These are phyloP conservation scores for Aurelia aurita complex sp. Pacific DNA, from an alignment of 30 jellyfish, hydroid and myxozoan species.

Conservation along the genomic window DNA sequence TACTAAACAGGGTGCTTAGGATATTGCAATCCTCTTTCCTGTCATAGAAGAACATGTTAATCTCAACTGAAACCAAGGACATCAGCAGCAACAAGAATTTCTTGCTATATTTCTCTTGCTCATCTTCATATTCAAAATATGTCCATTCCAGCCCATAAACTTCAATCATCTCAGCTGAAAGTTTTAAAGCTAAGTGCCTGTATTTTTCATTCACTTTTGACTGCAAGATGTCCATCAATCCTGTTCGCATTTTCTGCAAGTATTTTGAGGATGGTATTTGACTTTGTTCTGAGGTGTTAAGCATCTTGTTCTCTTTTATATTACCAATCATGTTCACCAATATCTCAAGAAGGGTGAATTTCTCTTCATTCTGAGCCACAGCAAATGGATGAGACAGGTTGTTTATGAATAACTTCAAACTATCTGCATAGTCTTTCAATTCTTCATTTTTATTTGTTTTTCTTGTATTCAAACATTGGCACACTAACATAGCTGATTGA, in stretches of 20 bases:
- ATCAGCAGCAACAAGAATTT: constrained; percentile 17
- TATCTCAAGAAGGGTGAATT: neutral
- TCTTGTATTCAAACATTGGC: too few species aligned
- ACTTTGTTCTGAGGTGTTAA: neutral
- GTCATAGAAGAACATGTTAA: constrained; percentile 18
- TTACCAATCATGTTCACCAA: neutral
- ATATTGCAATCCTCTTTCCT: neutral
- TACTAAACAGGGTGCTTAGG: constrained; percentile 12
- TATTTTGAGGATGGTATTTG: too few species aligned
- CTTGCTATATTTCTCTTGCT: constrained; percentile 4
- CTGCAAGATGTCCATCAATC: constrained; percentile 33
- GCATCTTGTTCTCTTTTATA: neutral
- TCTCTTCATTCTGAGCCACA: neutral
- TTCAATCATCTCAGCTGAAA: constrained; percentile 17
- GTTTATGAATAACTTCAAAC: neutral
- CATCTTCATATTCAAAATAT: neutral
- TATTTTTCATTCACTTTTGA: constrained; percentile 29
- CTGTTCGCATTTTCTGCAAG: constrained; percentile 21
- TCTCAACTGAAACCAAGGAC: constrained; percentile 28
- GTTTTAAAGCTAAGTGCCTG: constrained; percentile 26
- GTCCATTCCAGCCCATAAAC: constrained; percentile 36
- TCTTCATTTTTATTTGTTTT: too few species aligned
- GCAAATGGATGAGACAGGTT: neutral
- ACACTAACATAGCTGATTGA: too few species aligned
- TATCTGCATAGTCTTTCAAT: neutral